These are phyloP conservation scores for Cactoblastis cactorum DNA, from an alignment of 2,888 invertebrate species.

Conservation along the genomic window DNA sequence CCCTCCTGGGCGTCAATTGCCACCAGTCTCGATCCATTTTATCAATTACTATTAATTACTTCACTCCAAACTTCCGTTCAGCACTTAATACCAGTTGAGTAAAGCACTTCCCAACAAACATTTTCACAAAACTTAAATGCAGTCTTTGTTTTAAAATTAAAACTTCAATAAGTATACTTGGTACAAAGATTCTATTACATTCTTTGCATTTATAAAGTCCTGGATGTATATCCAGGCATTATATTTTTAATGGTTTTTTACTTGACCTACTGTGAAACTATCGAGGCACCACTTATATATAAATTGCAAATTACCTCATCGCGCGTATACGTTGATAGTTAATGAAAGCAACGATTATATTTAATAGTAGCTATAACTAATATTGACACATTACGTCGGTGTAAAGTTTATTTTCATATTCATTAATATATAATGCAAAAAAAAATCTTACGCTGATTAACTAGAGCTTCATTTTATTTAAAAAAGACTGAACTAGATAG, in stretches of 20 bases:
- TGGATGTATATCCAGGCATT: not conserved
- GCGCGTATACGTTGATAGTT: not conserved
- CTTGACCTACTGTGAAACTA: not conserved
- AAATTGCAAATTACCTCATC: not conserved
- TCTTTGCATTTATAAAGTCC: no score
- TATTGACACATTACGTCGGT: no score
- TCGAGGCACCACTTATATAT: not conserved
- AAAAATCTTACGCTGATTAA: no score
- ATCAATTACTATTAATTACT: constrained; percentile 6
- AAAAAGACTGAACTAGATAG: no score
- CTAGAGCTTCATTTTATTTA: no score
- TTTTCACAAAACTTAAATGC: not conserved
- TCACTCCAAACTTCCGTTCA: constrained; percentile 9
- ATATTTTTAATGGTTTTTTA: not conserved
- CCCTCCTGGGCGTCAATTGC: constrained; percentile 68
- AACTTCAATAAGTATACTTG: no score
- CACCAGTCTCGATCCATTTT: constrained; percentile 72
- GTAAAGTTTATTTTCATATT: no score
- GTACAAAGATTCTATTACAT: no score
- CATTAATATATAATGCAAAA: no score
- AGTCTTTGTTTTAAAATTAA: not conserved
- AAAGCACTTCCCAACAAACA: not conserved
- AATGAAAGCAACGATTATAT: not conserved
- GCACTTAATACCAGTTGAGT: not conserved
- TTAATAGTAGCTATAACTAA: not conserved